Percentiles rank a stretch among this genome's conserved stretches.
phyloP scores from a whole-genome alignment of 2,113 vertebrate species.

The Candoia aspera region DNA sequence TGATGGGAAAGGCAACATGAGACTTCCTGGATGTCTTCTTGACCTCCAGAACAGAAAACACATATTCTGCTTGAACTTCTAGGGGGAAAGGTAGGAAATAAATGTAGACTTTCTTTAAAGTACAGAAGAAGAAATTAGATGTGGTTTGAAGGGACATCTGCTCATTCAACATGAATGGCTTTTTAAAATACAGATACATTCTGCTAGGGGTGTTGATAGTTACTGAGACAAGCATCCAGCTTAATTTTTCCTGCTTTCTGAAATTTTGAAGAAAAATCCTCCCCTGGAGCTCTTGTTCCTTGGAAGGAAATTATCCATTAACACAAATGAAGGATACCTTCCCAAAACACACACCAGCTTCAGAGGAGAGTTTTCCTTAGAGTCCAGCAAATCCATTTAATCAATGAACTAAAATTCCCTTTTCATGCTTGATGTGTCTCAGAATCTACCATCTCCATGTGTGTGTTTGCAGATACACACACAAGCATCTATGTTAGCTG shows the following conservation, averaged over 20 bases:
- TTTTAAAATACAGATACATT: background rate
- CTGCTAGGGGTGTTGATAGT: background rate
- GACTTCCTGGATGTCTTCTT: background rate
- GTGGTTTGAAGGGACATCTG: background rate
- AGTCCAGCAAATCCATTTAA: too few species aligned
- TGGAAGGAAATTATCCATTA: background rate
- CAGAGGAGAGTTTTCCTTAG: background rate
- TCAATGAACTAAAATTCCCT: background rate
- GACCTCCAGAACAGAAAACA: background rate
- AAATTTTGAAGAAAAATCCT: background rate
- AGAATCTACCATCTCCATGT: background rate
- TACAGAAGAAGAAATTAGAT: background rate
- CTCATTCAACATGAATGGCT: background rate
- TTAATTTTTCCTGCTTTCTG: background rate
- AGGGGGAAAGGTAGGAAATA: background rate
- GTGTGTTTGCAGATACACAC: background rate
- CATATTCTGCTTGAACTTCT: background rate
- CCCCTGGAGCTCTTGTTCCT: background rate
- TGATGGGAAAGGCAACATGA: background rate
- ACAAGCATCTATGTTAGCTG: background rate
- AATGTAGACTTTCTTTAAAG: background rate
- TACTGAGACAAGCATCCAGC: background rate
- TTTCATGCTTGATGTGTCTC: background rate
- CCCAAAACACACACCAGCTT: background rate
- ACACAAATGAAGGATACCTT: too few species aligned